Percentiles rank a stretch among this genome's conserved stretches.
Evolutionary conservation across 2,888 invertebrate species (phyloP).

Genomic region (Diarsia mendica): DNA sequence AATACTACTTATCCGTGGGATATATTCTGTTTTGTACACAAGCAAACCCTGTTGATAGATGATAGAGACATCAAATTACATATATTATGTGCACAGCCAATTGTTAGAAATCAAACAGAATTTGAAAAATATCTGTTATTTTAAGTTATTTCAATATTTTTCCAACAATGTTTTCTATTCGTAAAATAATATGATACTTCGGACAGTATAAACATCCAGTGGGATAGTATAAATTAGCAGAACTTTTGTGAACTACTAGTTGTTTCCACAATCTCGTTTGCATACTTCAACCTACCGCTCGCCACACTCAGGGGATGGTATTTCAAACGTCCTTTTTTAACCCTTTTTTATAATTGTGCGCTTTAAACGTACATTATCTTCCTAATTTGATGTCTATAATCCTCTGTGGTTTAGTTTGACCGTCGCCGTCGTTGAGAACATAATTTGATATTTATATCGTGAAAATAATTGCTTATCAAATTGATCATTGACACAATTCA

Average conservation of each 20-base stretch:
- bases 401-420: background rate
- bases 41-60: background rate
- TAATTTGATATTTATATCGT: background rate
- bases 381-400: slow-evolving; percentile 18
- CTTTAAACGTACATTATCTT: slow-evolving; percentile 7
- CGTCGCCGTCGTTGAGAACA: too few relatives aligned
- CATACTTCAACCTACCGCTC: slow-evolving; percentile 29
- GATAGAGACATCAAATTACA: too few relatives aligned
- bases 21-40: background rate
- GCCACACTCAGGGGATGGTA: slow-evolving; percentile 6
- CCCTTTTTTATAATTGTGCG: slow-evolving; percentile 2
- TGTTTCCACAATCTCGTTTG: slow-evolving; percentile 37
- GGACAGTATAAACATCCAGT: background rate
- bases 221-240: slow-evolving; percentile 38
- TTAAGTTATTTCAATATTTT: background rate
- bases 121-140: background rate
- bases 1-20: background rate
- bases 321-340: slow-evolving; percentile 34
- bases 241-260: slow-evolving; percentile 38
- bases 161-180: slow-evolving; percentile 8
- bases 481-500: background rate
- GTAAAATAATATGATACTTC: slow-evolving; percentile 22
- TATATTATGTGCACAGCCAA: background rate
- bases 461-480: background rate
- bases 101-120: slow-evolving; percentile 1